Evolutionary conservation across 2,113 vertebrate species (phyloP).

Genomic region (Seriola quinqueradiata): DNA sequence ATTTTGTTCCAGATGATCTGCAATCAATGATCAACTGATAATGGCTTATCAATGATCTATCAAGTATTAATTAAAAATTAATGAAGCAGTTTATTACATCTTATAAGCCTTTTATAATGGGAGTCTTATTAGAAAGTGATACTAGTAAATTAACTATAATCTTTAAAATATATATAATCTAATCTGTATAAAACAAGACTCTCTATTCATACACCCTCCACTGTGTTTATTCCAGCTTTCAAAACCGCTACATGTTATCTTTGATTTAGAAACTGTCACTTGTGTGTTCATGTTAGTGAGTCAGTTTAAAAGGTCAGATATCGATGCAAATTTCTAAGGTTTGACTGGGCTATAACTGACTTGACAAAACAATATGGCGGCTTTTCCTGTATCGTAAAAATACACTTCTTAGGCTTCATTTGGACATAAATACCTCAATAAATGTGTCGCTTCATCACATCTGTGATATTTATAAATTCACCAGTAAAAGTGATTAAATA

Average conservation of each 20-base stretch:
- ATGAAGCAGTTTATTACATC: neutral
- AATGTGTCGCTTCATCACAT: neutral
- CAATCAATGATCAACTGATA: neutral
- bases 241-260: neutral
- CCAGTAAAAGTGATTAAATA: constrained; percentile 4
- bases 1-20: neutral
- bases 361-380: neutral
- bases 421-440: neutral
- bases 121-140: neutral
- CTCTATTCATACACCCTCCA: neutral
- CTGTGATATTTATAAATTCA: neutral
- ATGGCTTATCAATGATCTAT: neutral
- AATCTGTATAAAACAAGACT: neutral
- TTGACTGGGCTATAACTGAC: neutral
- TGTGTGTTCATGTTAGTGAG: neutral
- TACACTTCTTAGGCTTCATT: neutral
- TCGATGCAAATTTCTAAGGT: neutral
- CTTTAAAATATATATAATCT: too few species aligned
- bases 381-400: neutral
- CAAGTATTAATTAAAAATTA: neutral
- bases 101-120: neutral
- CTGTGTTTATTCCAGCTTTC: neutral
- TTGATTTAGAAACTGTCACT: neutral
- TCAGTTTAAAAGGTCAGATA: neutral
- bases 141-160: neutral